These are phyloP conservation scores for Aviceda subcristata DNA, from an alignment of 2,113 vertebrate species.

Conservation along the genomic window DNA sequence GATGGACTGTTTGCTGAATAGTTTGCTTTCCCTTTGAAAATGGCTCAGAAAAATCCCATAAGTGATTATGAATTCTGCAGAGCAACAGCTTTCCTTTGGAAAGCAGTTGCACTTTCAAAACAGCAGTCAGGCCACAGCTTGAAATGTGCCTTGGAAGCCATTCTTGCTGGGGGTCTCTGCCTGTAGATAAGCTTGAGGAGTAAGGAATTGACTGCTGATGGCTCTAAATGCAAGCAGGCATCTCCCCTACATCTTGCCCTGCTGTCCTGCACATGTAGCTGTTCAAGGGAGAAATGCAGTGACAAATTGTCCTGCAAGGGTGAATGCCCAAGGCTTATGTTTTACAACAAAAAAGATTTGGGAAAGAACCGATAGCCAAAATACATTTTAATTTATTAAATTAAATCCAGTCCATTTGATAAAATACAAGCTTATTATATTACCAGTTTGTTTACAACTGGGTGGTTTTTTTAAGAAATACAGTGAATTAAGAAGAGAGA, in stretches of 20 bases:
- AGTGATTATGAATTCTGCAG: neutral
- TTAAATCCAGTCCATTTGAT: slow-evolving; percentile 31
- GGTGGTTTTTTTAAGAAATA: slow-evolving; percentile 40
- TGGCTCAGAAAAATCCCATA: neutral
- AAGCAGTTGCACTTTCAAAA: neutral
- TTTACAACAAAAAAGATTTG: neutral
- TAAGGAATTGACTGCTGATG: neutral
- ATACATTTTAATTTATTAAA: slow-evolving; percentile 42
- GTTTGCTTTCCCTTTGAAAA: neutral
- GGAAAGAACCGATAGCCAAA: neutral
- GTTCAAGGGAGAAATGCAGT: neutral
- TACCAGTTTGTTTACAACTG: neutral
- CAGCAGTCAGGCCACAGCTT: neutral
- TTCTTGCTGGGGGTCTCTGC: neutral
- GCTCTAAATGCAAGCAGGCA: neutral
- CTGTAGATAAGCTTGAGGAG: neutral
- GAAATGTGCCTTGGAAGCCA: neutral
- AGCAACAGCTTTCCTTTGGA: neutral
- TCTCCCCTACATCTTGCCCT: rapidly evolving
- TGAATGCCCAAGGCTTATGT: neutral
- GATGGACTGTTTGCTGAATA: neutral
- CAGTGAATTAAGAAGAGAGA: slow-evolving; percentile 35
- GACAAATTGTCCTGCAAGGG: neutral
- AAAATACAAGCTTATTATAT: slow-evolving; percentile 50
- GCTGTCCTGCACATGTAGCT: neutral